phyloP scores from a whole-genome alignment of 2,797 vertebrate genomes.

The Halcyon leucocephala region DNA sequence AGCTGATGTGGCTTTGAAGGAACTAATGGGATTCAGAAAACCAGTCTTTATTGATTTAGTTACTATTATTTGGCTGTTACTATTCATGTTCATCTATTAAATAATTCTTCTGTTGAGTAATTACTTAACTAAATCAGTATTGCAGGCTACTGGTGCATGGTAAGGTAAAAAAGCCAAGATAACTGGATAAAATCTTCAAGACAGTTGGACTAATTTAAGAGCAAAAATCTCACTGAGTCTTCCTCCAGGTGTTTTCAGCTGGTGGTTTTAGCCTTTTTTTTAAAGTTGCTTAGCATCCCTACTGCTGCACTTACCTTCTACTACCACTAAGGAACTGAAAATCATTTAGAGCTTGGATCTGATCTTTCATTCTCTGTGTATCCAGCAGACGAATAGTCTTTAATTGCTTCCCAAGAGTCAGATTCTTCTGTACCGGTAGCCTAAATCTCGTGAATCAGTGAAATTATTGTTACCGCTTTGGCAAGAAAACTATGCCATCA shows the following conservation, averaged over 20 bases:
- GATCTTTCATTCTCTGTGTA: background rate
- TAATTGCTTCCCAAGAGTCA: background rate
- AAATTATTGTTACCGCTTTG: background rate
- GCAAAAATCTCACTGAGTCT: background rate
- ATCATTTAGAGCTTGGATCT: background rate
- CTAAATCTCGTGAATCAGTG: background rate
- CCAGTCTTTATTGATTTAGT: background rate
- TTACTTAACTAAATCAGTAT: background rate
- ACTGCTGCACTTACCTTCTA: background rate
- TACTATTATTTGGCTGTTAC: background rate
- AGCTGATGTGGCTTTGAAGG: background rate
- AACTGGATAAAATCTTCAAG: background rate
- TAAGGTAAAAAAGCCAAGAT: background rate
- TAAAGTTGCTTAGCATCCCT: background rate
- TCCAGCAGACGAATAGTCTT: background rate
- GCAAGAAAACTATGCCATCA: background rate
- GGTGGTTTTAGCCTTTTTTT: background rate
- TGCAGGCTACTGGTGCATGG: background rate
- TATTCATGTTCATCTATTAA: background rate
- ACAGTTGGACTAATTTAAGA: background rate
- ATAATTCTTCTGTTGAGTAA: background rate
- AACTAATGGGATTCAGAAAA: background rate
- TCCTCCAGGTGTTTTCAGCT: background rate
- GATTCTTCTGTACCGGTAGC: background rate
- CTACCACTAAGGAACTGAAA: background rate